Percentiles rank a stretch among this genome's conserved stretches.
Conservation (phyloP, 2,888 invertebrate species). For the Camponotus fellah region DNA sequence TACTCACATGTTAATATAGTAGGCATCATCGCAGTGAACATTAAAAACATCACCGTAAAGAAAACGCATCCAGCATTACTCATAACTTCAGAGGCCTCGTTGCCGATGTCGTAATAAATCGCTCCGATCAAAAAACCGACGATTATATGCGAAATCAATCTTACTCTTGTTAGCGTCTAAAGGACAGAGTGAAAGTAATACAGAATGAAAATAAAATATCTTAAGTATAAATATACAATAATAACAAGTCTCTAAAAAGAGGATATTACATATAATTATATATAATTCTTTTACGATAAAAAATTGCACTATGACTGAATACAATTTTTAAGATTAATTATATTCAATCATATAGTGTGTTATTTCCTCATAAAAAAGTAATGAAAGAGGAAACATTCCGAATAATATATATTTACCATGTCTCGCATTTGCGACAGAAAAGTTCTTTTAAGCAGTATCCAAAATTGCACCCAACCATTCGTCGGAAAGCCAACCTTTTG, state of each 20-base stretch:
- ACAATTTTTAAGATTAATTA: not conserved
- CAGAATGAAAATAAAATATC: not conserved
- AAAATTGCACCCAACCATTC: slow-evolving; percentile 94
- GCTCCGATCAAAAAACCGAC: slow-evolving; percentile 97
- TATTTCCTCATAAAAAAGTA: not conserved
- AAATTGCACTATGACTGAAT: not conserved
- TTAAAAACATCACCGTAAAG: slow-evolving; percentile 98
- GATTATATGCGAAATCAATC: slow-evolving; percentile 94
- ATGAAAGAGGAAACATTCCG: not conserved
- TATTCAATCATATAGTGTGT: not conserved
- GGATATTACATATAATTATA: not conserved
- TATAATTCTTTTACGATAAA: not conserved
- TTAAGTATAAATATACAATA: not conserved
- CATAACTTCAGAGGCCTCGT: slow-evolving; percentile 97
- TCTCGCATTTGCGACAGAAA: slow-evolving; percentile 94
- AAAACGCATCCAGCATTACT: slow-evolving; percentile 98
- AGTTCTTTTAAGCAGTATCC: slow-evolving; percentile 94
- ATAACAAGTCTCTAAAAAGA: not conserved
- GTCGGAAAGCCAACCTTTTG: slow-evolving; percentile 93
- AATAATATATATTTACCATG: slow-evolving; percentile 76
- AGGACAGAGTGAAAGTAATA: not conserved
- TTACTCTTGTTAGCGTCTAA: slow-evolving; percentile 95
- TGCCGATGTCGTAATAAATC: slow-evolving; percentile 97
- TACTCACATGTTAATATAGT: slow-evolving; percentile 98
- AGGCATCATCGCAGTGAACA: slow-evolving; percentile 99